These are phyloP conservation scores for Equus przewalskii DNA, from an alignment of 2,113 vertebrate genomes.

Conservation along the genomic window DNA sequence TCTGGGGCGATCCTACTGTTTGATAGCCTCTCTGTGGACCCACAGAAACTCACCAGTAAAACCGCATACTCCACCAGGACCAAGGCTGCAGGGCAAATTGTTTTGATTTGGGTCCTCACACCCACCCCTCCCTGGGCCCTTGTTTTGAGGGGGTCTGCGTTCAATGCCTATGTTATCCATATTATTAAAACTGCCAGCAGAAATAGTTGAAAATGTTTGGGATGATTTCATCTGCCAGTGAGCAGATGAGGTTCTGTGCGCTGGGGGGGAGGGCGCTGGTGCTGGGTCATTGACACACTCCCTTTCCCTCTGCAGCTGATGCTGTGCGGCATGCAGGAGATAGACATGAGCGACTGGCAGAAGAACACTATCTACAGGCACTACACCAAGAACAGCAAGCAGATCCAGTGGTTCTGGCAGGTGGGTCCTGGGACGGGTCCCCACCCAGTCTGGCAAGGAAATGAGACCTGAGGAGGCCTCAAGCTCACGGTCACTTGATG, in stretches of 20 bases:
- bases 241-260: rapidly evolving
- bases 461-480: rapidly evolving
- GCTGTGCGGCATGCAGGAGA: conserved; percentile 99
- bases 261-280: rapidly evolving
- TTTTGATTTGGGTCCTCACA: neutral
- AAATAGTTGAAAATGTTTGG: neutral
- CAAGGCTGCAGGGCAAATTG: neutral
- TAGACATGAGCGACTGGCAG: conserved; percentile 97
- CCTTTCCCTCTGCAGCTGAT: conserved; percentile 91
- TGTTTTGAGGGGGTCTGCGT: neutral
- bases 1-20: neutral
- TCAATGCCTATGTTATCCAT: neutral
- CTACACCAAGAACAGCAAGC: conserved; percentile 99
- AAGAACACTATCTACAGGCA: conserved; percentile 98
- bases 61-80: neutral
- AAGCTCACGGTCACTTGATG: rapidly evolving
- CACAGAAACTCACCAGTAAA: neutral
- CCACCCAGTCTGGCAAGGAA: neutral
- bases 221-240: neutral
- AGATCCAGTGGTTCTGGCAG: conserved; percentile 99
- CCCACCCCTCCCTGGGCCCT: neutral
- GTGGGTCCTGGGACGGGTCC: conserved; percentile 81
- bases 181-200: neutral
- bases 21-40: neutral
- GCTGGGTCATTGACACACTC: neutral